A percentile compares a stretch with the other conserved stretches of the same genome.
Evolutionary conservation across 2,888 invertebrate species (phyloP).

Genomic region (Tiliacea citrago): DNA sequence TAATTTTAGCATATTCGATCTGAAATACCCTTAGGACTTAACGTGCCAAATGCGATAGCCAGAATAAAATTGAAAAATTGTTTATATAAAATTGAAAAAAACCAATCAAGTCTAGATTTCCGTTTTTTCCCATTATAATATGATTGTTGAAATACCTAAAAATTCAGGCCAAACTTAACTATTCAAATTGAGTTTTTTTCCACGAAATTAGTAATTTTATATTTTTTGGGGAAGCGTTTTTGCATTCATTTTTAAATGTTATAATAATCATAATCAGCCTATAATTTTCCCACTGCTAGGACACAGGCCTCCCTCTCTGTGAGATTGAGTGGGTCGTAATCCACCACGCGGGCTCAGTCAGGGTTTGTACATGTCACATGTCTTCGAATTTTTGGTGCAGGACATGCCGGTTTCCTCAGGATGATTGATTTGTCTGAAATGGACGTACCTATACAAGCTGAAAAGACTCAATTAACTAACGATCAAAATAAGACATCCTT

Average conservation of each 20-base stretch:
- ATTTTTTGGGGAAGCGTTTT: not conserved
- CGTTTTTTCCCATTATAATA: not conserved
- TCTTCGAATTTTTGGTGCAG: too few species aligned
- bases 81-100: not conserved
- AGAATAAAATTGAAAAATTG: not conserved
- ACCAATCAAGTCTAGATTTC: not conserved
- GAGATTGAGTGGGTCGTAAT: too few species aligned
- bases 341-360: too few species aligned
- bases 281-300: too few species aligned
- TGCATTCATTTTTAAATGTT: too few species aligned
- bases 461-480: not conserved
- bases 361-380: too few species aligned
- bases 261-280: too few species aligned
- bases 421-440: too few species aligned
- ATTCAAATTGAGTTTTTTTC: not conserved
- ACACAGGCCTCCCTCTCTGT: too few species aligned
- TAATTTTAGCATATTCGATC: not conserved
- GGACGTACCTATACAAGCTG: accelerated
- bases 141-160: not conserved
- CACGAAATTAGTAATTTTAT: too few species aligned
- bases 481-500: not conserved
- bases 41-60: not conserved
- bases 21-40: not conserved
- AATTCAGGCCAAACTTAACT: not conserved
- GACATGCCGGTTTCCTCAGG: too few species aligned